Conservation (phyloP, 2,888 invertebrate species). For the Clivina fossor region DNA sequence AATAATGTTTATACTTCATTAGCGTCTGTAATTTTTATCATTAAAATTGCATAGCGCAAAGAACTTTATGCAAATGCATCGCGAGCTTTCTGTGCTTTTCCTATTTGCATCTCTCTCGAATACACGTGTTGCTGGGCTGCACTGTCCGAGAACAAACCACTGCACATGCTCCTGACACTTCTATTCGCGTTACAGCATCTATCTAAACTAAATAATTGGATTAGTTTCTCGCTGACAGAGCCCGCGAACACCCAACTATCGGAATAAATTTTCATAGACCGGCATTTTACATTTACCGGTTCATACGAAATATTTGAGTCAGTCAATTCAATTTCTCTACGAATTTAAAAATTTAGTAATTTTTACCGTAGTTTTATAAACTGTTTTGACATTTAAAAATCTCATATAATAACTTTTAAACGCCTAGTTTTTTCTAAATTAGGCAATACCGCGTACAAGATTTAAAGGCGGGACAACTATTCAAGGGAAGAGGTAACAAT, state of each 20-base stretch:
- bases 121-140: conserved; percentile 26
- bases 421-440: background rate
- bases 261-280: too few relatives aligned
- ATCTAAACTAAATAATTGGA: conserved; percentile 50
- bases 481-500: background rate
- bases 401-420: background rate
- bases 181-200: conserved; percentile 44
- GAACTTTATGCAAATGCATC: conserved; percentile 14
- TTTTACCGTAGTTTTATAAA: background rate
- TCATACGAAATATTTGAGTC: too few relatives aligned
- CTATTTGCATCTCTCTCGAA: conserved; percentile 24
- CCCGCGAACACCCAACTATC: conserved; percentile 25
- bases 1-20: too few relatives aligned
- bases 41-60: conserved; percentile 3
- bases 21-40: conserved; percentile 8
- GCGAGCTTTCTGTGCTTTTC: conserved; percentile 1
- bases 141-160: conserved; percentile 39
- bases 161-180: conserved; percentile 50
- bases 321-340: too few relatives aligned
- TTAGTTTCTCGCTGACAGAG: conserved; percentile 48
- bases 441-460: background rate
- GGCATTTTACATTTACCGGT: too few relatives aligned
- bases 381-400: background rate
- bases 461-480: background rate
- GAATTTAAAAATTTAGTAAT: background rate